Evolutionary conservation across 1,140 invertebrate species (phyloP).

Genomic region (Hylyphantes graminicola): DNA sequence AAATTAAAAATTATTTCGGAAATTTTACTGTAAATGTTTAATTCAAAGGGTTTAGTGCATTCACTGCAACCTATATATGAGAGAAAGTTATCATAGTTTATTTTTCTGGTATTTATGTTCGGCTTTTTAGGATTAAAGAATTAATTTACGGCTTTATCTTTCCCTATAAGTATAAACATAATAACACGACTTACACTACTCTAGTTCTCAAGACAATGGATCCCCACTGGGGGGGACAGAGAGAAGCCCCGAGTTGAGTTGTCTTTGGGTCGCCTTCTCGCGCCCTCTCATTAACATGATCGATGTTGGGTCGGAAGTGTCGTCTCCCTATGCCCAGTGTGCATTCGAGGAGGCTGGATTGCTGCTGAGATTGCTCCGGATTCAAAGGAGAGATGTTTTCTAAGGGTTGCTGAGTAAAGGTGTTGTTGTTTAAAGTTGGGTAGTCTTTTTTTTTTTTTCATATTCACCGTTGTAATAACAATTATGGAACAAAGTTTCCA

Average conservation of each 20-base stretch:
- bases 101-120: no score
- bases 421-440: no score
- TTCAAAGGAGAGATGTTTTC: not conserved
- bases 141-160: not conserved
- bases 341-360: not conserved
- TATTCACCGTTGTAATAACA: no score
- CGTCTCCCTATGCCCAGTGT: constrained; percentile 34
- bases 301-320: constrained; percentile 35
- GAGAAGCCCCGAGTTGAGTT: constrained; percentile 41
- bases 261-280: constrained; percentile 21
- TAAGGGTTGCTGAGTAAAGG: no score
- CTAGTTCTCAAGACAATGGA: not conserved
- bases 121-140: no score
- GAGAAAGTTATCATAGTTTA: no score
- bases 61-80: no score
- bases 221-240: not conserved
- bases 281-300: constrained; percentile 49
- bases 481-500: no score
- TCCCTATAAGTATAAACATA: not conserved
- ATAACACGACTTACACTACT: not conserved
- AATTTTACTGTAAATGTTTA: no score
- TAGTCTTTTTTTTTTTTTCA: no score
- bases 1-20: no score
- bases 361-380: not conserved
- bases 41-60: no score